Base-by-base conservation (phyloP, 1,140 invertebrate genomes). In the Musca vetustissima region DNA sequence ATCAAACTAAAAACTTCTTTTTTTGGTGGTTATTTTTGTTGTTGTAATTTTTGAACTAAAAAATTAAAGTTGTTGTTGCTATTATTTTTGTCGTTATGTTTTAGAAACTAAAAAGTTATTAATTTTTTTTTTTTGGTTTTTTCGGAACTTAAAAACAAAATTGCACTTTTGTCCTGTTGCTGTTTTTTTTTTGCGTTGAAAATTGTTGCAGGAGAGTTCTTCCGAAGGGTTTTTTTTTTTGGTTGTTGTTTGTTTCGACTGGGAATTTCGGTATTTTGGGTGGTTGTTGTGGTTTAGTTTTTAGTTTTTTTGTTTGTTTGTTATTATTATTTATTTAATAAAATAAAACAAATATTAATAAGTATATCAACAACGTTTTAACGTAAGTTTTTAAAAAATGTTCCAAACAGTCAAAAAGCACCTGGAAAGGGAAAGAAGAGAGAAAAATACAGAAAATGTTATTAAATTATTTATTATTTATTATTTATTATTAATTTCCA, bases 341-440 rank as follows among this genome's bases (percentile, higher is more conserved):
- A 55, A 70, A 80, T 73, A 78, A 80, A 80, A 79, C 71, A 78
- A 78, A 75, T 77, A 78, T 80, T 78, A 74, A 76, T 79, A 79
- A 79, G 75, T 79, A n/a, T n/a, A 78, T 80, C 78, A 80, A 80
- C 78, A 80, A 80, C 78, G 78, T 78, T 80, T 80, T 76, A 80
- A 80, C 78, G 78, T 80, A 80, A 80, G 57, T 61, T 80, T 76
- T 77, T 80, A 80, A 80, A 80, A 80, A 80, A 80, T 80, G 78
- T 80, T 80, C 78, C 78, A 80, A 80, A 80, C 78, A 80, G 78
- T 80, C 78, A 80, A 80, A 80, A 80, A 80, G 78, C 78, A 80
- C 78, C 78, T 80, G 74, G n/a, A 71, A 72, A n/a, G n/a, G n/a
- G n/a, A 36, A 53, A n/a, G 53, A 11, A 68, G 8, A 36, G 0